phyloP scores from a whole-genome alignment of 2,113 vertebrate species.

The Sapayoa aenigma region DNA sequence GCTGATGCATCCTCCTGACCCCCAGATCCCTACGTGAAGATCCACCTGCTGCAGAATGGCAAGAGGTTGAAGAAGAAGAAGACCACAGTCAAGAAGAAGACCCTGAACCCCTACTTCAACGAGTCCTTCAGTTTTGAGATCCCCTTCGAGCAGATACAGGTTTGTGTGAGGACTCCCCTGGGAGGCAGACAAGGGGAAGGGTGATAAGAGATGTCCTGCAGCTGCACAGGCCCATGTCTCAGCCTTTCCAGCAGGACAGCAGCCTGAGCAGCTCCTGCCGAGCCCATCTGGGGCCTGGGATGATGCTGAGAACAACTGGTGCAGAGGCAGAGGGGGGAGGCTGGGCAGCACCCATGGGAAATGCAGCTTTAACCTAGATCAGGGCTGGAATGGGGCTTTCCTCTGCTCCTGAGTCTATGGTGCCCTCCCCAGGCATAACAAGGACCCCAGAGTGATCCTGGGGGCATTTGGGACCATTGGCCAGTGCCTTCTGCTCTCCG shows the following conservation, averaged over 20 bases:
- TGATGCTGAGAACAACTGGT: neutral
- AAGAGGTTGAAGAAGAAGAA: constrained; percentile 99
- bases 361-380: neutral
- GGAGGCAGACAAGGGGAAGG: neutral
- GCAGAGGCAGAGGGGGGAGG: neutral
- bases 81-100: constrained; percentile 98
- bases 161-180: constrained; percentile 5
- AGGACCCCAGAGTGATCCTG: neutral
- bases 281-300: neutral
- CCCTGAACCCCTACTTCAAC: constrained; percentile 95
- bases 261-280: neutral
- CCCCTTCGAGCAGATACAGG: constrained; percentile 97
- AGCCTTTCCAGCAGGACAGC: neutral
- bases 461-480: neutral
- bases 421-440: neutral
- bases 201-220: neutral
- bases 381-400: neutral
- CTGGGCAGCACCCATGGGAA: neutral
- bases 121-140: constrained; percentile 99
- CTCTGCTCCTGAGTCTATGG: neutral
- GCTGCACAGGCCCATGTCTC: neutral
- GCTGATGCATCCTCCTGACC: neutral
- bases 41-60: constrained; percentile 94
- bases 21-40: constrained; percentile 96
- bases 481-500: neutral